Base-by-base conservation (phyloP, 2,797 vertebrate species). In the Gymnoscopelus braueri region DNA sequence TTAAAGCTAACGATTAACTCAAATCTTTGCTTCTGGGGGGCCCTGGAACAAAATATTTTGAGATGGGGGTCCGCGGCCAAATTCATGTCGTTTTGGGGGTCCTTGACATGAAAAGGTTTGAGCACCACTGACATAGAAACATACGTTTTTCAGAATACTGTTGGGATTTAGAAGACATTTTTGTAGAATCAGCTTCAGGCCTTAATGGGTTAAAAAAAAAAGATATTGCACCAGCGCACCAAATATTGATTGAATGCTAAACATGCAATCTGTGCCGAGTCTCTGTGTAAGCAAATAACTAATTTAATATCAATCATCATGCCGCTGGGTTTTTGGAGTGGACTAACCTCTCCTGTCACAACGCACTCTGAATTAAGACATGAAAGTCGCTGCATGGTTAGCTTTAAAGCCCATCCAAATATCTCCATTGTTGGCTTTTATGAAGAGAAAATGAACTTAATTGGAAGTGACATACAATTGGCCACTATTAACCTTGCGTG, bases 391-490 rank as follows among this genome's bases (percentile, higher is more conserved):
- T 83, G 81, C 85, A 79, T 74, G 67, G 83, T 84, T 76, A 60
- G 78, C 71, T 78, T 77, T 80, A 75, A 84, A 87, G 77, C 82
- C 75, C 29, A 62, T 87, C 80, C 78, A 88, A 91, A 91, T 85
- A 89, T 89, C 88, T 91, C 84, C 85, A 83, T 92, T 84, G 86
- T 70, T 69, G 72, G 67, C 75, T 82, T 86, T 84, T 69, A 74
- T 80, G 77, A 73, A 79, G 82, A 86, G 84, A 86, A 85, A 85
- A 83, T 85, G 82, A 90, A 74, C 78, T 81, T 90, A 91, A 93
- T 92, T 91, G 89, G 87, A 93, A 90, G 89, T 92, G 92, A 89
- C 91, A 90, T 79, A 80, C 88, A 91, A 92, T 90, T 90, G 89
- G 85, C 87, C 86, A 69, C 75, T 81, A 82, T 87, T 91, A 90